phyloP scores from a whole-genome alignment of 2,113 vertebrate species.

The Lepisosteus osseus region DNA sequence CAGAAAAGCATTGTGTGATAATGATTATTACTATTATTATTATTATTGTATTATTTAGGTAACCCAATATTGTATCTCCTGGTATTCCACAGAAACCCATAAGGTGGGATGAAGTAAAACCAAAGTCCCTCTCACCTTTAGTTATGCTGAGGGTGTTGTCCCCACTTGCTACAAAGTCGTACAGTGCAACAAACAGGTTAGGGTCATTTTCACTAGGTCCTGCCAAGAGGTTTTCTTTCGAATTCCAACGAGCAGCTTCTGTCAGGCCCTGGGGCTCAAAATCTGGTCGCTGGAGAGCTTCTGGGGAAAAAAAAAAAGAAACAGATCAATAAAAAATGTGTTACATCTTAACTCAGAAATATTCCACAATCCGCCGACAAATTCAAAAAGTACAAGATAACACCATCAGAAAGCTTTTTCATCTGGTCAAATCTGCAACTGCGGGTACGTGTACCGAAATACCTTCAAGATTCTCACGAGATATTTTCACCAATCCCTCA shows the following conservation, averaged over 20 bases:
- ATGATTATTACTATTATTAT: too few relatives aligned
- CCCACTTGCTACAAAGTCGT: slow-evolving; percentile 97
- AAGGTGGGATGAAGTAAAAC: too few relatives aligned
- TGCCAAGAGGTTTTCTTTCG: slow-evolving; percentile 95
- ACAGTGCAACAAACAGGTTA: slow-evolving; percentile 96
- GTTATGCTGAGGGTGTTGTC: slow-evolving; percentile 99
- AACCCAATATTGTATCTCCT: too few relatives aligned
- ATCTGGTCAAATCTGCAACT: neutral
- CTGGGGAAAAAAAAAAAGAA: slow-evolving; percentile 41
- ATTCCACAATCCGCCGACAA: too few relatives aligned
- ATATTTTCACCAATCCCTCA: too few relatives aligned
- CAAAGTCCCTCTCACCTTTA: slow-evolving; percentile 75
- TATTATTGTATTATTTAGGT: too few relatives aligned
- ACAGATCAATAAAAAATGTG: neutral
- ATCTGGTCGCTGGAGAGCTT: slow-evolving; percentile 96
- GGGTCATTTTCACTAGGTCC: slow-evolving; percentile 96
- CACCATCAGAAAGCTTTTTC: neutral
- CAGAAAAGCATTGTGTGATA: too few relatives aligned
- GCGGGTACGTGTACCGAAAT: too few relatives aligned
- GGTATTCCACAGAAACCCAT: too few relatives aligned
- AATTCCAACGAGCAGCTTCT: slow-evolving; percentile 97
- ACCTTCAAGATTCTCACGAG: too few relatives aligned
- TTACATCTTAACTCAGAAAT: too few relatives aligned
- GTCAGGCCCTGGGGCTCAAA: slow-evolving; percentile 89
- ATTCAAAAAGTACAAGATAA: too few relatives aligned